Evolutionary conservation across 92 coral and sea anemone genomes (phyloP), one percentile per base, ranked within the genome.

Genomic region (Metridium senile): DNA sequence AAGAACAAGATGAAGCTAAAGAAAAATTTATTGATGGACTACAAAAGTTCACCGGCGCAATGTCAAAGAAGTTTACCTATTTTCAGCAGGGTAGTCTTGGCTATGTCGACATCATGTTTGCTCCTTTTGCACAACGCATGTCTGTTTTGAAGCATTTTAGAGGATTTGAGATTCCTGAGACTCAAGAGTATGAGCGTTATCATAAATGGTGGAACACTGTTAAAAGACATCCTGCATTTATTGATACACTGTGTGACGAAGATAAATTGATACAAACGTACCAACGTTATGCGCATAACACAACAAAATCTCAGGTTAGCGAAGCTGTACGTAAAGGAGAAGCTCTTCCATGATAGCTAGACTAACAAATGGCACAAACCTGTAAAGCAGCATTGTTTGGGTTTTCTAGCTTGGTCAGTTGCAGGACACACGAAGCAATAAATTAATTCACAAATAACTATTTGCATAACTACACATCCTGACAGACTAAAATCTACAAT

Each of bases 61-160:
- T 91, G 97, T 87, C 85, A 45, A 66, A 79, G 31, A 70, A 76
- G 13, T 88, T 87, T 1, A 84, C 93, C 31, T 91, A 76, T 64
- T 91, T 91, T 39, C 86, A 84, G 46, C 90, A 92, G 34, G 76
- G 73, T 17, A 67, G 69, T 18, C 72, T 91, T 52, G 86, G 97
- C 58, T 91, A 84, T 59, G 88, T 85, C 11, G 97, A 91, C 61
- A 87, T 91, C 35, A 81, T 91, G 97, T 79, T 75, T 59, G 86
- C 81, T 9, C 97, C 97, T 0, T 91, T 85, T 79, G 89, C 90
- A 21, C 70, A 33, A 31, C 86, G 97, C 26, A 69, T 69, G 31
- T 70, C 26, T 18, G 72, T 91, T 33, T 58, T 91, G 33, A 79
- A 91, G 82, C 89, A 84, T 51, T 91, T 75, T 61, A 78, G 93